phyloP scores from a whole-genome alignment of 2,797 vertebrate genomes.

The Huso huso region DNA sequence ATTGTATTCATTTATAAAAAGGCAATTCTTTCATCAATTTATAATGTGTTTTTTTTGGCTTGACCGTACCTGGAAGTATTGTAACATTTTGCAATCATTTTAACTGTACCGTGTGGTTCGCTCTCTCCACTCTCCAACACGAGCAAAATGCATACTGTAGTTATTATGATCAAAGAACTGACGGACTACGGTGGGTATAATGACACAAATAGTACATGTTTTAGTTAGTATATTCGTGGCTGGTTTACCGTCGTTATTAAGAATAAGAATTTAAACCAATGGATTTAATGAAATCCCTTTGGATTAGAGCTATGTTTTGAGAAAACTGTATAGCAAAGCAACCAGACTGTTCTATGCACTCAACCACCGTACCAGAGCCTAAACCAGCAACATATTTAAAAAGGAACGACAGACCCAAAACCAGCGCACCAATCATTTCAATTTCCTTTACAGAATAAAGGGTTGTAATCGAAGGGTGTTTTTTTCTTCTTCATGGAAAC shows the following conservation, averaged over 20 bases:
- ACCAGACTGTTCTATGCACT: conserved; percentile 32
- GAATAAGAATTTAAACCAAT: conserved; percentile 53
- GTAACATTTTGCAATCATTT: too few species aligned
- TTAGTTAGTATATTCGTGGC: conserved; percentile 37
- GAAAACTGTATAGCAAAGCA: conserved; percentile 30
- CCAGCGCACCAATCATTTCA: conserved; percentile 43
- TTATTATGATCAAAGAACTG: background rate
- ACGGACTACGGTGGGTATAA: conserved; percentile 7
- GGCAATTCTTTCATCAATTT: too few species aligned
- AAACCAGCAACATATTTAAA: background rate
- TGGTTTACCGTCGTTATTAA: conserved; percentile 43
- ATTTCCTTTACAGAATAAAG: conserved; percentile 48
- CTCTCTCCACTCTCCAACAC: too few species aligned
- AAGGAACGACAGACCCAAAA: background rate
- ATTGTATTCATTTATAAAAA: too few species aligned
- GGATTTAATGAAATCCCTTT: conserved; percentile 50
- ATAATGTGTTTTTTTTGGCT: too few species aligned
- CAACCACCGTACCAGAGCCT: background rate
- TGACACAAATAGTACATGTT: conserved; percentile 44
- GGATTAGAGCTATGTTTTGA: conserved; percentile 42
- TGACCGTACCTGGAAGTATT: too few species aligned
- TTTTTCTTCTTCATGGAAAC: conserved; percentile 29
- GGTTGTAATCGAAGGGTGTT: conserved; percentile 12
- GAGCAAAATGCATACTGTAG: too few species aligned
- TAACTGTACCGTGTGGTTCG: too few species aligned